These are phyloP conservation scores for Ferrisia virgata DNA, from an alignment of 2,888 invertebrate species.

Conservation along the genomic window DNA sequence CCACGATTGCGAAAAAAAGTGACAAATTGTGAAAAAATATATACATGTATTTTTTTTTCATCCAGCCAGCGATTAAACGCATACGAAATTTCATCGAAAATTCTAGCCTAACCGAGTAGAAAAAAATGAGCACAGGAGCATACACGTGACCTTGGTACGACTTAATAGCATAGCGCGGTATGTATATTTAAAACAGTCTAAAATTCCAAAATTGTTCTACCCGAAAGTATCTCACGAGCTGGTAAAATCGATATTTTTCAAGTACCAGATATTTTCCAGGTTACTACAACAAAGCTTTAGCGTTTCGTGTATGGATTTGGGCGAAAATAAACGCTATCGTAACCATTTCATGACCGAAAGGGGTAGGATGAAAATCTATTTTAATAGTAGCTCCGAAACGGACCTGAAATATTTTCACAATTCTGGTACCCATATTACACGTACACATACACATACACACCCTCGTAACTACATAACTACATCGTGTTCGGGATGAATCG, in stretches of 20 bases:
- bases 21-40: conserved; percentile 4
- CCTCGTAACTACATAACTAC: neutral
- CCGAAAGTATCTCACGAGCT: neutral
- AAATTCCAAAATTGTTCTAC: conserved; percentile 9
- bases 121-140: neutral
- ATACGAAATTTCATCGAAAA: neutral
- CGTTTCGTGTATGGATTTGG: conserved; percentile 18
- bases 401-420: neutral
- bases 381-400: neutral
- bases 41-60: too few relatives aligned
- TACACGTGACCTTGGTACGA: neutral
- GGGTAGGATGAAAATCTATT: neutral
- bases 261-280: conserved; percentile 26
- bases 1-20: neutral
- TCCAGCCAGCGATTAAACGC: neutral
- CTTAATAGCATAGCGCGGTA: neutral
- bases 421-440: too few relatives aligned
- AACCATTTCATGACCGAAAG: neutral
- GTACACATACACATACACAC: too few relatives aligned
- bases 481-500: neutral
- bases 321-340: neutral
- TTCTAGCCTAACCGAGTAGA: neutral
- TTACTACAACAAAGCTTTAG: conserved; percentile 18
- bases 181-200: conserved; percentile 9
- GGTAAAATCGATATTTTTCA: conserved; percentile 21